Conservation (phyloP, 1,140 invertebrate genomes). For the Formica exsecta region DNA sequence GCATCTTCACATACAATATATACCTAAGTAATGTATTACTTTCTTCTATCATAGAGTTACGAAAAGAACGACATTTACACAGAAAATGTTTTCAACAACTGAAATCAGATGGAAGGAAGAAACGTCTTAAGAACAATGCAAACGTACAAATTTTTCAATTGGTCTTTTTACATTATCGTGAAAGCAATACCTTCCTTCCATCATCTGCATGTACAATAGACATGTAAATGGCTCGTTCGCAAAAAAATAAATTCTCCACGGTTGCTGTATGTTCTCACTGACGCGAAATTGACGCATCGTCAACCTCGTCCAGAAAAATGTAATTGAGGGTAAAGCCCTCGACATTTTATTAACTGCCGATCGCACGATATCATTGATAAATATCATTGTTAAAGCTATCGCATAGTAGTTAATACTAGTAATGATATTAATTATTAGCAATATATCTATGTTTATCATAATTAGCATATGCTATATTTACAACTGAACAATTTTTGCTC, state of each 20-base stretch:
- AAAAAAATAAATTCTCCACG: constrained; percentile 55
- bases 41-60: constrained; percentile 60
- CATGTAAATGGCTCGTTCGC: constrained; percentile 28
- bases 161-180: background rate
- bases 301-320: constrained; percentile 63
- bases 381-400: constrained; percentile 83
- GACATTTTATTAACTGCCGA: constrained; percentile 71
- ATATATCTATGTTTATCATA: constrained; percentile 78
- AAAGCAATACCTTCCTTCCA: constrained; percentile 40
- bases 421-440: constrained; percentile 79
- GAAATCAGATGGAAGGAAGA: constrained; percentile 25
- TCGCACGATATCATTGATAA: constrained; percentile 69
- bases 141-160: constrained; percentile 29
- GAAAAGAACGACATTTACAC: constrained; percentile 54
- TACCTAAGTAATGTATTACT: constrained; percentile 61
- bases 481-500: constrained; percentile 81
- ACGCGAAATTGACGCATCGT: constrained; percentile 42
- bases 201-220: constrained; percentile 43
- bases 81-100: constrained; percentile 30
- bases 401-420: constrained; percentile 82
- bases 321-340: constrained; percentile 61
- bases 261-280: constrained; percentile 41
- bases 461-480: constrained; percentile 83
- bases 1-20: constrained; percentile 71
- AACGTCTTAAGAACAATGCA: constrained; percentile 44